phyloP scores from a whole-genome alignment of 1,140 invertebrate genomes.

The Monochamus saltuarius region DNA sequence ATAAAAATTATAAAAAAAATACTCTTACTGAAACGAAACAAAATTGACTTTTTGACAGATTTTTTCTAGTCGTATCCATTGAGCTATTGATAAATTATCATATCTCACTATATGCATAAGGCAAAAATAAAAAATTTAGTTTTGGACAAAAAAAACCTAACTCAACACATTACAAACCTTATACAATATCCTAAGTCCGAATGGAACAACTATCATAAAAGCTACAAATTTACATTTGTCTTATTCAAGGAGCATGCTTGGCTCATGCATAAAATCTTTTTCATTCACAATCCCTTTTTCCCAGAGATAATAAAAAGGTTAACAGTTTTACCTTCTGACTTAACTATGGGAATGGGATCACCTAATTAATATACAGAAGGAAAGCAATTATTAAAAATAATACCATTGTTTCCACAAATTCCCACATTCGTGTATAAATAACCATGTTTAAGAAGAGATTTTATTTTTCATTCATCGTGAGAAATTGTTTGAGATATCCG shows the following conservation, averaged over 20 bases:
- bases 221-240: no score
- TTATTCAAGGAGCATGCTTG: neutral
- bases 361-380: conserved; percentile 49
- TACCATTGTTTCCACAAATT: conserved; percentile 41
- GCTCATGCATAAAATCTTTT: conserved; percentile 1
- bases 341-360: conserved; percentile 40
- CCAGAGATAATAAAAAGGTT: conserved; percentile 26
- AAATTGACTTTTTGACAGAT: no score
- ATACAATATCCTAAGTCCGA: no score
- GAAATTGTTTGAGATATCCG: conserved; percentile 30
- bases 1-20: no score
- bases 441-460: conserved; percentile 38
- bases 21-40: no score
- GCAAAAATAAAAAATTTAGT: no score
- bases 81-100: no score
- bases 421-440: conserved; percentile 41
- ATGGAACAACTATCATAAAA: no score
- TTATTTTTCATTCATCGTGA: conserved; percentile 35
- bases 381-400: conserved; percentile 49
- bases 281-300: conserved; percentile 17
- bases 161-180: no score
- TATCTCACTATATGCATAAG: no score
- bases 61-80: no score
- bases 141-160: no score
- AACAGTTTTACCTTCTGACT: conserved; percentile 26